Evolutionary conservation across 1,140 invertebrate species (phyloP), one percentile per base, ranked within the genome.

Genomic region (Episyrphus balteatus): DNA sequence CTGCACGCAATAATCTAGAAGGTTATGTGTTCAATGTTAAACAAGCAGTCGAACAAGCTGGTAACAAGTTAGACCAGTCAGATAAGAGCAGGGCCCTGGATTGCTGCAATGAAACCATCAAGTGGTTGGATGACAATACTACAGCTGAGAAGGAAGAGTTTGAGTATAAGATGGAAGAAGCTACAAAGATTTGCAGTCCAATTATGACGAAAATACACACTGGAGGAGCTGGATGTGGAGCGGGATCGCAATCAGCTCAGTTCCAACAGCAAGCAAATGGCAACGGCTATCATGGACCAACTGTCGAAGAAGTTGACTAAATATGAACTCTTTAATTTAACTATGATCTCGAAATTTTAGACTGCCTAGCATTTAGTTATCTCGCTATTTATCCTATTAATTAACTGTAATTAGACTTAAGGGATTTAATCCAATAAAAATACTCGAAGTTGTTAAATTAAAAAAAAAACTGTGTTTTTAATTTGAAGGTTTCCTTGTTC

Each of bases 11-110:
- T 61, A 73, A 77, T 52, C 70, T 91, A 14, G 88, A 92, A 67
- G 74, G 77, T 30, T 91, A 91, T 62, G 70, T 83, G 14, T 89
- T 78, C 75, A 82, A 72, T 49, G 83, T 83, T 58, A 88, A 88
- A 71, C 71, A 75, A 69, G 80, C 77, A 56, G 55, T 73, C 73
- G 7, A 68, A 14, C 60, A 67, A 5, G 30, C 51, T 14, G 65
- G 58, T 1, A 47, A 44, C 9, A 62, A 61, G 46, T 41, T 70
- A 21, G 58, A 46, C 2, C 37, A 60, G 17, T 8, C 39, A 7
- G 58, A 61, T 30, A 55, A 52, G 46, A 11, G 44, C 1, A 41
- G 18, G n/a, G 52, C 44, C 7, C n/a, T 13, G 17, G 9, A 13
- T 34, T 72, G 73, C 47, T 76, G 76, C 50, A 65, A 73, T 30